Base-by-base conservation (phyloP, 2,113 vertebrate species). In the Phrynosoma blainvillii region DNA sequence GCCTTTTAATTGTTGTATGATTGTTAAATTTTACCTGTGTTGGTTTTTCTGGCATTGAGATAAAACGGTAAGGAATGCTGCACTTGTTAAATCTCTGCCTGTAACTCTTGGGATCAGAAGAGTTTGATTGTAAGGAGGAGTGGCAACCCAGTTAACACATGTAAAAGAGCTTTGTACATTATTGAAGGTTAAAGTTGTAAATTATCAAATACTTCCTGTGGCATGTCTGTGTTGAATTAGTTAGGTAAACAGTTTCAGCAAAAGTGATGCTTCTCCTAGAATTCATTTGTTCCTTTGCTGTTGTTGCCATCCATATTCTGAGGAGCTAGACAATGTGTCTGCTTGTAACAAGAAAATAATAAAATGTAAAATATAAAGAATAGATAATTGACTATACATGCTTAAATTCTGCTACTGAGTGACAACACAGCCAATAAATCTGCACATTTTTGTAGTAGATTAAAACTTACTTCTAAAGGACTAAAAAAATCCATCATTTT, bases 21-120 rank as follows among this genome's bases (percentile, higher is more conserved):
- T 25, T 68, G 18, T 3, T 13, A 76, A 47, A 78, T 30, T 78
- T 66, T 23, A 77, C 52, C 79, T 77, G 16, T 73, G 16, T 5
- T 70, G 70, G 20, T 66, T 86, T 86, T 70, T 52, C 77, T 79
- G 65, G 77, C 68, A 56, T 71, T 66, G 85, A 86, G 32, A 47
- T 82, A 54, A 47, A 79, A 40, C 79, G n/a, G 13, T 75, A 10
- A 71, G 59, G 56, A 56, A 73, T 75, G 27, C 36, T 81, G 70
- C 23, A 42, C 27, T 47, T 56, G 23, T 70, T 86, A n/a, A 70
- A 54, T 65, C 42, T 68, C 62, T 75, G 16, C 32, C 36, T n/a
- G 13, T 32, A 82, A 27, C 40, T 77, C 40, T 76, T 82, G 65
- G 82, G 36, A 79, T 32, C 71, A 82, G 13, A 65, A 56, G 36